Base-by-base conservation (phyloP, 2,888 invertebrate species). In the Meloe dianella region DNA sequence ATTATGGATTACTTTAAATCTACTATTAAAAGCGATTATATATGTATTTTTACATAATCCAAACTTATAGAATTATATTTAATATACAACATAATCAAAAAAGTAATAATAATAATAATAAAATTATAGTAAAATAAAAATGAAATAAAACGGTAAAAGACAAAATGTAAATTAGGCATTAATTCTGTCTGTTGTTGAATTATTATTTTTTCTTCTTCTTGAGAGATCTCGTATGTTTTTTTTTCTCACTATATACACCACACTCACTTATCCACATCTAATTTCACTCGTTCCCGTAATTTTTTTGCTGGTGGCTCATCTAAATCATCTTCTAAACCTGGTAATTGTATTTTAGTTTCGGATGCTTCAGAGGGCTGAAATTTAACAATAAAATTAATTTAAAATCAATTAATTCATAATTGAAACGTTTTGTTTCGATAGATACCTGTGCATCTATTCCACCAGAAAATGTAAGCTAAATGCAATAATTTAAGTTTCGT, bases 361-460 rank as follows among this genome's bases (percentile, higher is more conserved):
- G 91, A 90, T n/a, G 92, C 92, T 85, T 92, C 91, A 8, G 91
- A 91, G 14, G 92, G 92, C 92, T 92, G 85, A 1, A 81, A 80
- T 64, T 41, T 47, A 10, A 20, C 22, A 47, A 47, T n/a, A 32
- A 56, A 56, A 61, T n/a, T 24, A 59, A 64, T 27, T 51, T 27
- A 57, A 8, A 29, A n/a, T 29, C 5, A 29, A 58, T 2, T n/a
- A 0, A 58, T 32, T 12, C 30, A 58, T 30, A 14, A 20, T n/a
- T 17, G 27, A 27, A 3, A 27, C 27, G 22, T n/a, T 17, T n/a
- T 32, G 2, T 57, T 27, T 57, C n/a, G 29, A 57, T 58, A 47
- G 27, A 87, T 89, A 90, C 90, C 90, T 90, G 89, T 78, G 87
- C 89, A 85, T 90, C 90, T 84, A 81, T 81, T 75, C 82, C 81